A percentile compares a stretch with the other conserved stretches of the same genome.
Conservation (phyloP, 2,113 vertebrate species). For the Gulo gulo region DNA sequence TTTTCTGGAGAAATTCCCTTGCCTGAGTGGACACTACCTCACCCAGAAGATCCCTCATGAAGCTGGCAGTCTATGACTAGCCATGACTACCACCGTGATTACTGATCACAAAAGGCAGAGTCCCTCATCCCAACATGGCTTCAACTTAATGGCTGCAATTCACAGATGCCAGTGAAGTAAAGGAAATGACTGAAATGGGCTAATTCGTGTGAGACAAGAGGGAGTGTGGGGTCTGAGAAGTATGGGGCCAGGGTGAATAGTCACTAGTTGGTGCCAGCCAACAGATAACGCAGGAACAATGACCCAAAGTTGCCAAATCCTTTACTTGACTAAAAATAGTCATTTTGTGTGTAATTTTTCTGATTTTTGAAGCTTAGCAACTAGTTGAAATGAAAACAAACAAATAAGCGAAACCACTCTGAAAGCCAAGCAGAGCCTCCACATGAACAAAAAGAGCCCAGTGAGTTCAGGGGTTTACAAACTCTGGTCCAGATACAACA, state of each 20-base stretch:
- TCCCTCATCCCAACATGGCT: neutral
- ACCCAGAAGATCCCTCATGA: neutral
- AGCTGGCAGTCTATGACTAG: neutral
- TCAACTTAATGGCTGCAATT: neutral
- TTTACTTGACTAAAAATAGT: neutral
- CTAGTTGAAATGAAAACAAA: neutral
- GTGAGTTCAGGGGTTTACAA: neutral
- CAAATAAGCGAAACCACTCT: neutral
- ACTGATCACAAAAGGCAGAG: neutral
- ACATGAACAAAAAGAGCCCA: neutral
- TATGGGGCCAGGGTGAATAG: accelerated
- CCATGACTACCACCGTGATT: accelerated
- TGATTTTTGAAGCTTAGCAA: neutral
- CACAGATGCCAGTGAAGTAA: neutral
- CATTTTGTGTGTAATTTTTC: neutral
- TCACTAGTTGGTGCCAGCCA: neutral
- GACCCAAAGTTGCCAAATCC: neutral
- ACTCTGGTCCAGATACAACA: accelerated
- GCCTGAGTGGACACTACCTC: neutral
- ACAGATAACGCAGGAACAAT: neutral
- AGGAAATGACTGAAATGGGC: no score
- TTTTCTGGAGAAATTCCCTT: neutral
- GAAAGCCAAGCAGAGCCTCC: neutral
- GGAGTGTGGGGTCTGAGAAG: neutral
- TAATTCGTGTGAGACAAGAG: neutral